Conservation (phyloP, 1,140 invertebrate genomes). For the Drosophila jambulina region DNA sequence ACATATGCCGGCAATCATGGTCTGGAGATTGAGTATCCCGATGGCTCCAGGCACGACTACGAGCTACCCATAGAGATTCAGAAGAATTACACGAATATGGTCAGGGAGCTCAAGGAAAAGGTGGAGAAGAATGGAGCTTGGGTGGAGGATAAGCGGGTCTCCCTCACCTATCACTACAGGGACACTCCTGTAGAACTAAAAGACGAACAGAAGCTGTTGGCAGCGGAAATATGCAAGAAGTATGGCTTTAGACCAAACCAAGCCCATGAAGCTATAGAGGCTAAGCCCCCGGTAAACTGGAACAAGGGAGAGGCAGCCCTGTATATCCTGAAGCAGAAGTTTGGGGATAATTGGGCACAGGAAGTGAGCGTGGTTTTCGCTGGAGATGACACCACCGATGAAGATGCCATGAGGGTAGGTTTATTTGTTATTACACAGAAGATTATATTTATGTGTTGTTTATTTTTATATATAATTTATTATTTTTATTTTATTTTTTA, state of each 20-base stretch:
- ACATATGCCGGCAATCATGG: conserved; percentile 97
- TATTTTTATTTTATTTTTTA: too few species aligned
- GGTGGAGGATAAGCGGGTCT: conserved; percentile 95
- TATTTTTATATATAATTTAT: background rate
- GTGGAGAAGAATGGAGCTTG: conserved; percentile 94
- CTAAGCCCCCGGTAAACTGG: conserved; percentile 95
- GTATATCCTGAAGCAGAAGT: conserved; percentile 94
- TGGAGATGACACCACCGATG: conserved; percentile 95
- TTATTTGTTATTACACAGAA: background rate
- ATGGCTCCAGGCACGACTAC: conserved; percentile 95
- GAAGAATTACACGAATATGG: conserved; percentile 91
- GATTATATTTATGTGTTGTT: background rate
- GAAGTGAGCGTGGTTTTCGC: conserved; percentile 94
- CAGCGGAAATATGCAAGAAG: conserved; percentile 89
- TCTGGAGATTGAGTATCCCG: conserved; percentile 94
- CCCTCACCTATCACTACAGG: conserved; percentile 95
- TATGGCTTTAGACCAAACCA: conserved; percentile 91
- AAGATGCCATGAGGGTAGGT: conserved; percentile 94
- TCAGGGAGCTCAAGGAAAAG: conserved; percentile 91
- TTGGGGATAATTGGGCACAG: conserved; percentile 94
- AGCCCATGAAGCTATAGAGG: conserved; percentile 94
- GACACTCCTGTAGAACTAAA: conserved; percentile 90
- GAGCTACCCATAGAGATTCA: conserved; percentile 93
- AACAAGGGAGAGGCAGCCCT: conserved; percentile 95
- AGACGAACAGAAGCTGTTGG: conserved; percentile 87